These are phyloP conservation scores for Leptodactylus fallax DNA, from an alignment of 2,797 vertebrate genomes.

Conservation along the genomic window DNA sequence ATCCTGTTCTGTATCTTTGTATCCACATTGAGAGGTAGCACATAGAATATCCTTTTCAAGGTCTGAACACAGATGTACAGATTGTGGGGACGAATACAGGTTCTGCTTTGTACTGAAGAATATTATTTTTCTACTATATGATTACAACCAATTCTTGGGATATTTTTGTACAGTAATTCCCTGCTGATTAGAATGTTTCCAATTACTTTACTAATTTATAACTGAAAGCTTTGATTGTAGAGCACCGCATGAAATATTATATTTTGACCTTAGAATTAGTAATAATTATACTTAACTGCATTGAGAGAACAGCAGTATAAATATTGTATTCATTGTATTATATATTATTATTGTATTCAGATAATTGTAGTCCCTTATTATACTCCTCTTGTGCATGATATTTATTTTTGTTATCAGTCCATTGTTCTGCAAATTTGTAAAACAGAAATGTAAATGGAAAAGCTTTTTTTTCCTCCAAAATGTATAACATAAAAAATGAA, in stretches of 20 bases:
- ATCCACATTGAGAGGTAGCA: neutral
- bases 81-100: neutral
- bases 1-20: too few relatives aligned
- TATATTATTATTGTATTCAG: neutral
- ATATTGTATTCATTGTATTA: neutral
- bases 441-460: too few relatives aligned
- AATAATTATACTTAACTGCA: neutral
- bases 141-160: neutral
- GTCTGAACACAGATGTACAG: neutral
- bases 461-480: too few relatives aligned
- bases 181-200: slow-evolving; percentile 19
- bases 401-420: too few relatives aligned
- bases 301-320: neutral
- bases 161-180: neutral
- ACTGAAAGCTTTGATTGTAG: neutral
- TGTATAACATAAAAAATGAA: too few relatives aligned
- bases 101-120: neutral
- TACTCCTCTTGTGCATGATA: too few relatives aligned
- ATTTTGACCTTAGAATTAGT: neutral
- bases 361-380: neutral
- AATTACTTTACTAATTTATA: slow-evolving; percentile 3
- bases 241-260: neutral
- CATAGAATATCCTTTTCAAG: too few relatives aligned
- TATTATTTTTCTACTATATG: neutral
- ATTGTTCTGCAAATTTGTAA: too few relatives aligned